phyloP scores from a whole-genome alignment of 2,888 invertebrate species.

The Digitonthophagus gazella region DNA sequence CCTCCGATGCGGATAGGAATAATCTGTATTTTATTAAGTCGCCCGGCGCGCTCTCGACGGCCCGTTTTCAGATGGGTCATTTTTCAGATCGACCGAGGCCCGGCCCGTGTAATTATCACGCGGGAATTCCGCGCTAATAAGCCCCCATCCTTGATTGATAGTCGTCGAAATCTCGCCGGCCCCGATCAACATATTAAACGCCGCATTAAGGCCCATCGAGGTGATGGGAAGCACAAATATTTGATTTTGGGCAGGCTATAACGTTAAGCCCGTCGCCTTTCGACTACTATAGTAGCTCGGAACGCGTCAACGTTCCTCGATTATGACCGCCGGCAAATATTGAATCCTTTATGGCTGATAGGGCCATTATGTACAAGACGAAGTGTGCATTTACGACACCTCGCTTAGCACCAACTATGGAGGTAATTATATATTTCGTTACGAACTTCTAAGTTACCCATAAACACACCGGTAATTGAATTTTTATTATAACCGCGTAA shows the following conservation, averaged over 20 bases:
- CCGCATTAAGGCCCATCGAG: constrained; percentile 26
- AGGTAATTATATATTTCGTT: background rate
- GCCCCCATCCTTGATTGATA: constrained; percentile 42
- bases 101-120: constrained; percentile 43
- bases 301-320: background rate
- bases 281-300: background rate
- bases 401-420: background rate
- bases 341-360: background rate
- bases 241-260: constrained; percentile 11
- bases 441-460: background rate
- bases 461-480: too few species aligned
- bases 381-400: background rate
- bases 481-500: too few species aligned
- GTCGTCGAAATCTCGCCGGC: constrained; percentile 28
- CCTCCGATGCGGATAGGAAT: constrained; percentile 12
- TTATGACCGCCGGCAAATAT: background rate
- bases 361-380: background rate
- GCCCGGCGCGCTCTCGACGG: constrained; percentile 20
- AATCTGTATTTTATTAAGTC: constrained; percentile 28
- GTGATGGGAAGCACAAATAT: constrained; percentile 21
- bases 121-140: constrained; percentile 45
- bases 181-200: constrained; percentile 32
- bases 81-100: constrained; percentile 37
- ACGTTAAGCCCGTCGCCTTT: background rate
- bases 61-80: constrained; percentile 35